Evolutionary conservation across 2,888 invertebrate genomes (phyloP), one percentile per base, ranked within the genome.

Genomic region (Phengaris arion): DNA sequence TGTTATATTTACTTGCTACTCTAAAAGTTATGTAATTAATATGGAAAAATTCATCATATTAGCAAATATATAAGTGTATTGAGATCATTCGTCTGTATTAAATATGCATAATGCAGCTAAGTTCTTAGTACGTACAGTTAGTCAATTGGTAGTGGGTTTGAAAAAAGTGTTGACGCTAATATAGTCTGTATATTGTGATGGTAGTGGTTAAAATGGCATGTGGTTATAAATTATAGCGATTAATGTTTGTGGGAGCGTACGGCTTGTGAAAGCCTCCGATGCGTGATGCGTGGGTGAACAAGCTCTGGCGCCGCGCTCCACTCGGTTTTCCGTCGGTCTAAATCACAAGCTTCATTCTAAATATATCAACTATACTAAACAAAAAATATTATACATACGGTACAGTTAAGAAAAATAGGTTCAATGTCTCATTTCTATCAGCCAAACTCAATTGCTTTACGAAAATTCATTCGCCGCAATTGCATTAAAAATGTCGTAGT

Each of bases 251-350:
- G 79, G 81, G 78, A 79, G 82, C 81, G 83, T 83, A 84, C 84
- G 83, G 83, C 85, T 89, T 89, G 91, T 90, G 92, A 92, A 92
- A 92, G 92, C 91, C 87, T 86, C 87, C 88, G 87, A 88, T 89
- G 89, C 88, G 87, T 83, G 82, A 82, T 81, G 83, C 91, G 93
- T 92, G 91, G 92, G 92, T 86, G 92, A 85, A 91, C 92, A 81
- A 82, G 91, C 84, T 85, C 82, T 83, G 88, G 89, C 88, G 87
- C 88, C 79, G 85, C 84, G 81, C 85, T 74, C 80, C 77, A 81
- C 80, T 80, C 78, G 78, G 76, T 79, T 78, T 78, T 74, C 77
- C 75, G 77, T 70, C 78, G 82, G 81, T 76, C 76, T 82, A 85
- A 76, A 77, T 76, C 68, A 77, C 59, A 68, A 79, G 64, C 77